Evolutionary conservation across 2,888 invertebrate genomes (phyloP).

Genomic region (Xanthia togata): DNA sequence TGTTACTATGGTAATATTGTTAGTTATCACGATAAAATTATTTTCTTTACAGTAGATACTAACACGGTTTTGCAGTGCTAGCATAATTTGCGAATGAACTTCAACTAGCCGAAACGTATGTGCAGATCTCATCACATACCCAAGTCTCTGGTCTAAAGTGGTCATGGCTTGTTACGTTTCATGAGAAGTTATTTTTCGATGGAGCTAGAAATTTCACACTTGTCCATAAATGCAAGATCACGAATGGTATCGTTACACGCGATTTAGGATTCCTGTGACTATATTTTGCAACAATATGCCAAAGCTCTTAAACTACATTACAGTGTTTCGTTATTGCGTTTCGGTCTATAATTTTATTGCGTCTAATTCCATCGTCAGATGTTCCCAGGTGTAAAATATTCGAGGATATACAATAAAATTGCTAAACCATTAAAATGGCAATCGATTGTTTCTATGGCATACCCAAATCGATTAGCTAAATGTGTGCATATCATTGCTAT

Average conservation of each 20-base stretch:
- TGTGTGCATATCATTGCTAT: conserved; percentile 42
- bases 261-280: conserved; percentile 50
- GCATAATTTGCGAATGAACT: not conserved
- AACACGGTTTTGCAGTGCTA: not conserved
- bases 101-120: not conserved
- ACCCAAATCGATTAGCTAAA: conserved; percentile 62
- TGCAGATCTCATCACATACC: conserved; percentile 16
- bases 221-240: conserved; percentile 41
- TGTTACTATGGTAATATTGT: not conserved
- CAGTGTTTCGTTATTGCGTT: conserved; percentile 73
- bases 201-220: conserved; percentile 61
- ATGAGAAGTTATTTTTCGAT: conserved; percentile 43
- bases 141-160: conserved; percentile 25
- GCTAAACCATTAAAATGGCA: conserved; percentile 48
- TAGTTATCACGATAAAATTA: not conserved
- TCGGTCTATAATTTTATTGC: conserved; percentile 76
- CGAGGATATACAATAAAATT: conserved; percentile 62
- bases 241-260: conserved; percentile 59
- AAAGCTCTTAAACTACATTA: conserved; percentile 57
- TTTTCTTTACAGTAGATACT: not conserved
- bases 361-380: conserved; percentile 66
- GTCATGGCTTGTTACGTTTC: conserved; percentile 47
- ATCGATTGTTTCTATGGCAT: conserved; percentile 66
- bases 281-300: conserved; percentile 52
- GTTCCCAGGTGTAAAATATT: conserved; percentile 67